Percentiles rank a stretch among this genome's conserved stretches.
Evolutionary conservation across 2,888 invertebrate species (phyloP).

Genomic region (Thecophora atra): DNA sequence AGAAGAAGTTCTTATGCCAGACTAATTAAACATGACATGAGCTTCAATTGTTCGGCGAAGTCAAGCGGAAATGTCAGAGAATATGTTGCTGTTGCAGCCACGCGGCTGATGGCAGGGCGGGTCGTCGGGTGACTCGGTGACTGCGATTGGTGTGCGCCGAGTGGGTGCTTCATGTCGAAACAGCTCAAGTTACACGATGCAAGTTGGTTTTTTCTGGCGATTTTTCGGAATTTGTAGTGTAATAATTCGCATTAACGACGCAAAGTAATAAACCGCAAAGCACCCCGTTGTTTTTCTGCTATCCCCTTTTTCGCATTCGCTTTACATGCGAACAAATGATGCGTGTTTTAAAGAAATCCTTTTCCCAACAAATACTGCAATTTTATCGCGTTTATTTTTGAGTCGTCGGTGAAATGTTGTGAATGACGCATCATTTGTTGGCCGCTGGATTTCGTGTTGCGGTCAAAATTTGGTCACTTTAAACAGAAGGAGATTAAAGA

Average conservation of each 20-base stretch:
- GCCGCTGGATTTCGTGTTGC: slow-evolving; percentile 30
- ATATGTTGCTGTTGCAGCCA: slow-evolving; percentile 9
- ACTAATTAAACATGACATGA: slow-evolving; percentile 34
- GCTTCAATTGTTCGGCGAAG: slow-evolving; percentile 31
- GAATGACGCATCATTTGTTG: slow-evolving; percentile 27
- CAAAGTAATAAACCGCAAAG: too few species aligned
- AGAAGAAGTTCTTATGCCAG: slow-evolving; percentile 22
- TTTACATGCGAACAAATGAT: too few species aligned
- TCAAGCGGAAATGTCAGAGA: slow-evolving; percentile 33
- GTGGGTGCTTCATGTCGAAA: background rate
- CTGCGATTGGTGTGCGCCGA: background rate
- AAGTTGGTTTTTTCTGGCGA: background rate
- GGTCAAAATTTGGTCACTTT: slow-evolving; percentile 33
- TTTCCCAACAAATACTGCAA: background rate
- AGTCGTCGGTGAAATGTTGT: background rate
- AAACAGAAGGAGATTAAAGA: background rate
- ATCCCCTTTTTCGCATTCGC: too few species aligned
- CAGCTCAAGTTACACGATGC: background rate
- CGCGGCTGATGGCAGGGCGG: too few species aligned
- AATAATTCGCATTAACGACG: too few species aligned
- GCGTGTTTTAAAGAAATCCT: too few species aligned
- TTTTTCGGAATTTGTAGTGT: background rate
- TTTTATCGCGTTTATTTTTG: background rate
- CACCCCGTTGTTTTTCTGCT: too few species aligned
- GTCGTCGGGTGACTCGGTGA: background rate